Evolutionary conservation across 2,113 vertebrate species (phyloP), one percentile per base, ranked within the genome.

Genomic region (Progne subis): DNA sequence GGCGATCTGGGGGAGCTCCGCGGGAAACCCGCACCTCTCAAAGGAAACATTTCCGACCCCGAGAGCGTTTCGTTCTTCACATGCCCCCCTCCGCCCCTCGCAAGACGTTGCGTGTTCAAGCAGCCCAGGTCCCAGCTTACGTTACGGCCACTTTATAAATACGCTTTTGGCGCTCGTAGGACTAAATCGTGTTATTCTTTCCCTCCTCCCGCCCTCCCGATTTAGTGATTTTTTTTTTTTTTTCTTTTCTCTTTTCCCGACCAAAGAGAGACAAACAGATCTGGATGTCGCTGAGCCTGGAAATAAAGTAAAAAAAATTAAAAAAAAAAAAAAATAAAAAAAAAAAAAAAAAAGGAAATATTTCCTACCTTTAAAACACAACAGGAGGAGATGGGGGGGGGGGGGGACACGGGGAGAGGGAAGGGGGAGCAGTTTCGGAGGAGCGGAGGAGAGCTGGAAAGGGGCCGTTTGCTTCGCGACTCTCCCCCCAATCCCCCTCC

Each of bases 101-200:
- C 46, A 90, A 95, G 68, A 67, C 44, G 7, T 64, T 82, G 59
- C 24, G 69, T 94, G 78, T 91, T 74, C 43, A 77, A 74, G 31
- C 77, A 91, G 69, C 82, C 57, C 65, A 87, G 67, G 56, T 88
- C 91, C 61, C 82, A 63, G 78, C 83, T 86, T 91, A 39, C 11
- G 74, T 70, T 91, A 98, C 98, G 96, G 98, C 98, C 98, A 98
- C 78, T 95, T 95, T 96, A 98, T 98, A 99, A 99, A 99, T 98
- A 98, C 94, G 97, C 86, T 71, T 71, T 96, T 86, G 83, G 91
- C 31, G 32, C 71, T 92, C 39, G 71, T 41, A 41, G 88, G 86
- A 93, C 44, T 29, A 72, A 85, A 76, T 44, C 56, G 18, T 72
- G 71, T 80, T 86, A 24, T 80, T 77, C 67, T 89, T 72, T 41